Percentiles rank a stretch among this genome's conserved stretches.
These are phyloP conservation scores for Plebejus anna DNA, from an alignment of 2,888 invertebrate genomes.

Conservation along the genomic window DNA sequence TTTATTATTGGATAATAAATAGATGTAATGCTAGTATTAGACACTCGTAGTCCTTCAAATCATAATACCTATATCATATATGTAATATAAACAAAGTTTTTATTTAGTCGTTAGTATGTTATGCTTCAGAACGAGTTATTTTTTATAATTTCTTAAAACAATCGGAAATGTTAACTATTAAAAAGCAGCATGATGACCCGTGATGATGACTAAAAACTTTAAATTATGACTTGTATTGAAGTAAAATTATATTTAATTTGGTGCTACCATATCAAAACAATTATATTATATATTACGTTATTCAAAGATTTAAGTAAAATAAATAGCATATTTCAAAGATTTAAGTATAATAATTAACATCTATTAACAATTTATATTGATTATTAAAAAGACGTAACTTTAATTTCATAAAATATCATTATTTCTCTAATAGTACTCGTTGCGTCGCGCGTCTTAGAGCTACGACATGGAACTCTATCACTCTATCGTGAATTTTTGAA, in stretches of 20 bases:
- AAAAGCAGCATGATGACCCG: neutral
- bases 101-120: neutral
- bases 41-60: neutral
- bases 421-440: neutral
- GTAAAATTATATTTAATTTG: neutral
- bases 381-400: too few species aligned
- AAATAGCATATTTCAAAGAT: too few species aligned
- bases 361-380: too few species aligned
- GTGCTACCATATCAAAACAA: neutral
- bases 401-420: too few species aligned
- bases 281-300: neutral
- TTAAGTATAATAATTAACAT: too few species aligned
- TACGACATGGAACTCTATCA: neutral
- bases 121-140: too few species aligned
- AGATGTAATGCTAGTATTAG: neutral
- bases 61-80: neutral
- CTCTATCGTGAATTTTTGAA: neutral
- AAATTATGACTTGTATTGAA: neutral
- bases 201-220: neutral
- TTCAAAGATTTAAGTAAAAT: too few species aligned
- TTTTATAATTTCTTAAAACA: neutral
- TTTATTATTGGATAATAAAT: conserved; percentile 13
- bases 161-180: neutral
- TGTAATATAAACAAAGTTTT: neutral
- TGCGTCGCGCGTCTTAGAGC: too few species aligned